These are phyloP conservation scores for Gandaritis pyraliata DNA, from an alignment of 2,888 invertebrate species.

Conservation along the genomic window DNA sequence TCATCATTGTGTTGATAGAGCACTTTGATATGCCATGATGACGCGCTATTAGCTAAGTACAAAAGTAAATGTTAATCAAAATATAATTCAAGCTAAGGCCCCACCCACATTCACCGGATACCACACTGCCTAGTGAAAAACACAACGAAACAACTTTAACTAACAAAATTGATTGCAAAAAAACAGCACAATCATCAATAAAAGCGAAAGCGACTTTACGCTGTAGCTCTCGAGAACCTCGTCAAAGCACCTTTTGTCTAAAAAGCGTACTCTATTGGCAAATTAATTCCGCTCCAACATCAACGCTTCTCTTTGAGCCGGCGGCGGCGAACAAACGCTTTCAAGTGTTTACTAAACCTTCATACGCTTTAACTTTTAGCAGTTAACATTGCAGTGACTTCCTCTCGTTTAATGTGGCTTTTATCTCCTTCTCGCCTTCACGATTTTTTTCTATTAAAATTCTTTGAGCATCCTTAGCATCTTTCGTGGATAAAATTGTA, in stretches of 20 bases:
- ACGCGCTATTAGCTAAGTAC: slow-evolving; percentile 8
- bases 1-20: slow-evolving; percentile 57
- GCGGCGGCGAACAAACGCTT: slow-evolving; percentile 51
- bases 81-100: too few relatives aligned
- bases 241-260: slow-evolving; percentile 66
- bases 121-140: background rate
- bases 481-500: slow-evolving; percentile 32
- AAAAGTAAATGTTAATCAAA: too few relatives aligned
- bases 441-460: slow-evolving; percentile 24
- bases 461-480: slow-evolving; percentile 24
- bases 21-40: slow-evolving; percentile 54
- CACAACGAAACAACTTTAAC: background rate
- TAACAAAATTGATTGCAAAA: slow-evolving; percentile 5
- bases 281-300: slow-evolving; percentile 63
- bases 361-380: slow-evolving; percentile 46
- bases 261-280: slow-evolving; percentile 64
- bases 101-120: too few relatives aligned
- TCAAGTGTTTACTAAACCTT: slow-evolving; percentile 55
- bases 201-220: slow-evolving; percentile 38
- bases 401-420: slow-evolving; percentile 15
- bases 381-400: slow-evolving; percentile 21
- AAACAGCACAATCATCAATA: background rate
- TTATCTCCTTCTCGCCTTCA: slow-evolving; percentile 16
- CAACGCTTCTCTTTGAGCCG: slow-evolving; percentile 57
- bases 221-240: slow-evolving; percentile 50